phyloP scores from a whole-genome alignment of 2,113 vertebrate genomes.

The Ammodytes dubius region DNA sequence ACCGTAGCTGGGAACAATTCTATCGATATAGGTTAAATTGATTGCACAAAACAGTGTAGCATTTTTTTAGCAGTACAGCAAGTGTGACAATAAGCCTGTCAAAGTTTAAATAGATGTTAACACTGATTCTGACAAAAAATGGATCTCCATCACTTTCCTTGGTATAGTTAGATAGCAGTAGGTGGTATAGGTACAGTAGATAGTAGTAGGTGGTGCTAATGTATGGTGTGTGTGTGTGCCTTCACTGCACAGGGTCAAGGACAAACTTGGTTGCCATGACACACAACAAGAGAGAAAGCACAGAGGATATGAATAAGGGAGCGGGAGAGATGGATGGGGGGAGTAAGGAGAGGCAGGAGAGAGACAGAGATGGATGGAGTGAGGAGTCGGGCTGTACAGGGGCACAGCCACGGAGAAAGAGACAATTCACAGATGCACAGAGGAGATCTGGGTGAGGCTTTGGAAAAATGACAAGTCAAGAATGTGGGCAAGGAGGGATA shows the following conservation, averaged over 20 bases:
- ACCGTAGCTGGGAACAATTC: too few species aligned
- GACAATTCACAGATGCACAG: slow-evolving; percentile 75
- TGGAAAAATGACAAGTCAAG: slow-evolving; percentile 77
- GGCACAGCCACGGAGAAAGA: slow-evolving; percentile 62
- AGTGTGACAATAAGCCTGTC: too few species aligned
- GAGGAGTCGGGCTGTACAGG: slow-evolving; percentile 63
- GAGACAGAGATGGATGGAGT: slow-evolving; percentile 83
- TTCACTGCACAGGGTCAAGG: slow-evolving; percentile 70
- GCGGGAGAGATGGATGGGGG: slow-evolving; percentile 78
- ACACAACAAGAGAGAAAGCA: slow-evolving; percentile 67
- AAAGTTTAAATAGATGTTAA: too few species aligned
- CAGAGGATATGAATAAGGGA: slow-evolving; percentile 78
- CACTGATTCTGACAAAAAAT: too few species aligned
- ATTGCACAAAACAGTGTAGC: too few species aligned
- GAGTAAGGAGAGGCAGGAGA: slow-evolving; percentile 65
- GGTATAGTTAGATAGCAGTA: neutral
- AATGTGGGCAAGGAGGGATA: slow-evolving; percentile 72
- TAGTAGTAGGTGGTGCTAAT: too few species aligned
- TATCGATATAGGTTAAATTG: too few species aligned
- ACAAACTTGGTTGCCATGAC: slow-evolving; percentile 75
- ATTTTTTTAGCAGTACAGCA: too few species aligned
- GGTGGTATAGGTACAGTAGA: too few species aligned
- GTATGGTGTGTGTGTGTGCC: neutral
- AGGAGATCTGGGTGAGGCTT: slow-evolving; percentile 70
- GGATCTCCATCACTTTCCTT: too few species aligned